Percentiles rank a stretch among this genome's conserved stretches.
Evolutionary conservation across 1,140 invertebrate genomes (phyloP).

Genomic region (Pogonomyrmex barbatus): DNA sequence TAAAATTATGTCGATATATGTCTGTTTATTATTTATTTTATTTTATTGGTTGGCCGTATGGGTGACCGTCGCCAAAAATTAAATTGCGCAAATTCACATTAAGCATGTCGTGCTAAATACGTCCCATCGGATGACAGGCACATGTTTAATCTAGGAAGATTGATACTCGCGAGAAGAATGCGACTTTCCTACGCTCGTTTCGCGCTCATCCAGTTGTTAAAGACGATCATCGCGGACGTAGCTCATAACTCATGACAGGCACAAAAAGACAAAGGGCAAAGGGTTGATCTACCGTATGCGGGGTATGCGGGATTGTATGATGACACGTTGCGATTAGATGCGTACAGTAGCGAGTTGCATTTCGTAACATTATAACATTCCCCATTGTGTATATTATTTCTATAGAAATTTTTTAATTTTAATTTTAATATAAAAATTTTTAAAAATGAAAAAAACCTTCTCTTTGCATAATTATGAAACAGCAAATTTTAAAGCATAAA

Average conservation of each 20-base stretch:
- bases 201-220: constrained; percentile 50
- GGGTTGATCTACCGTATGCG: constrained; percentile 51
- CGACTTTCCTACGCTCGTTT: constrained; percentile 43
- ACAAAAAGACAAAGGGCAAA: constrained; percentile 22
- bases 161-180: constrained; percentile 48
- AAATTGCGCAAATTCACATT: constrained; percentile 20
- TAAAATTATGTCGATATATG: not conserved
- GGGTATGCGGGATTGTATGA: constrained; percentile 47
- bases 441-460: not conserved
- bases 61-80: not conserved
- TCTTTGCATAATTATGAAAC: not conserved
- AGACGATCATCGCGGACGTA: constrained; percentile 18
- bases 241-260: constrained; percentile 47
- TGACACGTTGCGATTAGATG: constrained; percentile 33
- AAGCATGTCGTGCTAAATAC: not conserved
- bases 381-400: not conserved
- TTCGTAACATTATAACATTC: not conserved
- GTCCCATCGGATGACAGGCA: not conserved
- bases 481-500: not conserved
- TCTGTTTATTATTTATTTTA: not conserved
- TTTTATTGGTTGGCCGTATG: not conserved
- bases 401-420: not conserved
- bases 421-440: not conserved
- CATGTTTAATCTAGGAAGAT: constrained; percentile 57
- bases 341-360: not conserved